A percentile compares a stretch with the other conserved stretches of the same genome.
These are phyloP conservation scores for Muschampia staudingeri DNA, from an alignment of 2,888 invertebrate genomes.

Conservation along the genomic window DNA sequence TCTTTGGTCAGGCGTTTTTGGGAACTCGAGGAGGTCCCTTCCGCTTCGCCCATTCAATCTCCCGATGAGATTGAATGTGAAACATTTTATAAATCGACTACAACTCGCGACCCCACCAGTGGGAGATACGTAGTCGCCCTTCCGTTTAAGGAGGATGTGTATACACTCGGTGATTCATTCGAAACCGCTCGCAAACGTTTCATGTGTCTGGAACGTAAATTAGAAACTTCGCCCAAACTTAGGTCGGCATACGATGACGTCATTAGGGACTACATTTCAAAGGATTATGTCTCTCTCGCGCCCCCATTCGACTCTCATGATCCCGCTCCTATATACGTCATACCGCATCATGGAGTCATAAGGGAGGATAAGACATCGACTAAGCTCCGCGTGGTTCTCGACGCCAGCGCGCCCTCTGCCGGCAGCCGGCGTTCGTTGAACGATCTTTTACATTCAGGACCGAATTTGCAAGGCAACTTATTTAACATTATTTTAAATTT, in stretches of 20 bases:
- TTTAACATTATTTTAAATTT: constrained; percentile 63
- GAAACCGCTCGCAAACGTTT: constrained; percentile 44
- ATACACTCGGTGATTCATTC: constrained; percentile 50
- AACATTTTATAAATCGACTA: constrained; percentile 42
- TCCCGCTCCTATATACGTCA: constrained; percentile 38
- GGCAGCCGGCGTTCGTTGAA: constrained; percentile 51
- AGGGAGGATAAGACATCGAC: constrained; percentile 17
- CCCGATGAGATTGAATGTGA: constrained; percentile 55
- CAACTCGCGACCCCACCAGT: constrained; percentile 45
- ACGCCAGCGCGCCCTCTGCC: constrained; percentile 37
- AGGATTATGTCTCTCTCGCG: constrained; percentile 15
- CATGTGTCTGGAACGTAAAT: constrained; percentile 51
- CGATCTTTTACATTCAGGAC: constrained; percentile 59
- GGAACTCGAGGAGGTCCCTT: constrained; percentile 39
- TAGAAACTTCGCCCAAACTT: constrained; percentile 37
- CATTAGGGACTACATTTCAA: constrained; percentile 39
- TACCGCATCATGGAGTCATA: constrained; percentile 26
- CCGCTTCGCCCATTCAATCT: constrained; percentile 28
- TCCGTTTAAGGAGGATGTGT: constrained; percentile 51
- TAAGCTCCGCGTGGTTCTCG: constrained; percentile 25
- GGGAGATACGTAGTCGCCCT: constrained; percentile 51
- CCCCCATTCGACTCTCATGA: constrained; percentile 20
- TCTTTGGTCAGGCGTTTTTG: constrained; percentile 49
- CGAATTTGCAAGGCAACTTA: constrained; percentile 60
- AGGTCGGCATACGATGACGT: constrained; percentile 55